Evolutionary conservation across 2,113 vertebrate genomes (phyloP).

Genomic region (Chamaea fasciata): DNA sequence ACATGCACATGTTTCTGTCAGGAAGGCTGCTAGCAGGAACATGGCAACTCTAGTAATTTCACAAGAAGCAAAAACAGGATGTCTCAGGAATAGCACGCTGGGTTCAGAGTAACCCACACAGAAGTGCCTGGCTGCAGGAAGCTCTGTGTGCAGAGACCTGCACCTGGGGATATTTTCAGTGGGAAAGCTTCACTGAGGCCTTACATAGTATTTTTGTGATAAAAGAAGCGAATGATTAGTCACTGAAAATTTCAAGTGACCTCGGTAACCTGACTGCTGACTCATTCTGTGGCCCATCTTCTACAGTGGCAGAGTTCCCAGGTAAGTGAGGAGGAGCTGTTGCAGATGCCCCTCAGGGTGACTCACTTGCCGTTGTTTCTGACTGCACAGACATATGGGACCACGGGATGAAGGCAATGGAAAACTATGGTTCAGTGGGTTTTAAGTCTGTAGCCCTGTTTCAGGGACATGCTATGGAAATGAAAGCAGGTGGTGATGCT

Average conservation of each 20-base stretch:
- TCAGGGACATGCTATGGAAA: neutral
- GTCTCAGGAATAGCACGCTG: neutral
- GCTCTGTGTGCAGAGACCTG: neutral
- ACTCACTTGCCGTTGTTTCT: neutral
- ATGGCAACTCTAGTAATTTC: neutral
- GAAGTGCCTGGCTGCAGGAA: neutral
- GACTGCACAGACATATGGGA: fast-evolving
- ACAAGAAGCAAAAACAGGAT: neutral
- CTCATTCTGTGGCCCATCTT: neutral
- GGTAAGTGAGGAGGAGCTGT: neutral
- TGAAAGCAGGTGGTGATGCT: neutral
- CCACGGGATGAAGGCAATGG: neutral
- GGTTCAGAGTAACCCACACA: neutral
- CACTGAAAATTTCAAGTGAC: neutral
- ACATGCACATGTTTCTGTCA: neutral
- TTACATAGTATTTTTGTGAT: neutral
- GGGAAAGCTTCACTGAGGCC: neutral
- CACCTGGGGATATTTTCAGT: neutral
- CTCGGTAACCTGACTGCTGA: neutral
- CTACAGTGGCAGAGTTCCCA: neutral
- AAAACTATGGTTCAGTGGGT: neutral
- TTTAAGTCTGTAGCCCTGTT: neutral
- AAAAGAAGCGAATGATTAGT: neutral
- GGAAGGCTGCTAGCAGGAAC: slow-evolving; percentile 9
- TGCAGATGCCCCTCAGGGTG: neutral